A percentile compares a stretch with the other conserved stretches of the same genome.
Evolutionary conservation across 2,113 vertebrate genomes (phyloP).

Genomic region (Amblyornis subalaris): DNA sequence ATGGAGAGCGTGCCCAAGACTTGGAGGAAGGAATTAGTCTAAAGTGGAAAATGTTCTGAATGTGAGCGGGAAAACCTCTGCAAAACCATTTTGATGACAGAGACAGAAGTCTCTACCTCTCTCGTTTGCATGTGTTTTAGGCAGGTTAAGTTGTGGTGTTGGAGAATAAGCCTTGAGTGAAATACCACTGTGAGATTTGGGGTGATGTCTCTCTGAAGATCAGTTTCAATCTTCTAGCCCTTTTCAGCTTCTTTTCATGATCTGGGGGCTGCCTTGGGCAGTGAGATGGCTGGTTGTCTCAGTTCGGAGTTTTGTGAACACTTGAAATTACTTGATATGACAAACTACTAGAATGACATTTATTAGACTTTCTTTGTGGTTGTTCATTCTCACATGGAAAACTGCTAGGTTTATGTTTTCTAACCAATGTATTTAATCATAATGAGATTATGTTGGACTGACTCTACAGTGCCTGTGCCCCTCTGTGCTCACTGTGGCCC

Average conservation of each 20-base stretch:
- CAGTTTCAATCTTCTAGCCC: neutral
- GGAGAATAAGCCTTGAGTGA: neutral
- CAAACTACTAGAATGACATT: neutral
- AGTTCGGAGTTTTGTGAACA: neutral
- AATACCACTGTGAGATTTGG: neutral
- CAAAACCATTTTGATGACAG: neutral
- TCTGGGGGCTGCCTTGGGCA: neutral
- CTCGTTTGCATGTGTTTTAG: accelerated
- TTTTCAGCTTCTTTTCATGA: neutral
- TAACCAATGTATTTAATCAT: neutral
- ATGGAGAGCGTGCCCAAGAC: accelerated
- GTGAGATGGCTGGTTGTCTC: neutral
- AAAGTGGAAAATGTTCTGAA: neutral
- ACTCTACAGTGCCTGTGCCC: accelerated
- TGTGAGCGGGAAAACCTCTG: neutral
- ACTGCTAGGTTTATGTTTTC: neutral
- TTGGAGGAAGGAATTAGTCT: accelerated
- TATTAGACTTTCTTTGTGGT: neutral
- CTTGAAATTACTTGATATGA: neutral
- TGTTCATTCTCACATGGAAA: neutral
- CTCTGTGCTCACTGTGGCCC: neutral
- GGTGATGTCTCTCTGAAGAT: neutral
- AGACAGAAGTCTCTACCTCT: neutral
- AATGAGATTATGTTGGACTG: neutral
- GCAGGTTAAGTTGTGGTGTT: neutral